Evolutionary conservation across 2,888 invertebrate genomes (phyloP), one percentile per base, ranked within the genome.

Genomic region (Athrips mouffetella): DNA sequence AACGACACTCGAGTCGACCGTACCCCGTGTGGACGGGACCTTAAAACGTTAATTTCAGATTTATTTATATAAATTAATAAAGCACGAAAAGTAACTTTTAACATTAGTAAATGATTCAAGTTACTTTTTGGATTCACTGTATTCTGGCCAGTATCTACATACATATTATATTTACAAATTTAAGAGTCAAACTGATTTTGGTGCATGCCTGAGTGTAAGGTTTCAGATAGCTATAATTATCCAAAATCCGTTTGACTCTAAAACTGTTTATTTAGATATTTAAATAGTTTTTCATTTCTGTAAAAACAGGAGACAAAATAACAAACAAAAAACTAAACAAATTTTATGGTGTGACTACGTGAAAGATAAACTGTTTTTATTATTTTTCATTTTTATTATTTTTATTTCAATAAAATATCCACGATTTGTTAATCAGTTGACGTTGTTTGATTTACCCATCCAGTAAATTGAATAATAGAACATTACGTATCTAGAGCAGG

Each of bases 391-490:
- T 87, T 86, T 87, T 87, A 85, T 84, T 87, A 87, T 87, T 88
- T 86, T 88, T 87, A 87, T 88, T 87, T 86, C 88, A 88, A 86
- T 88, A 88, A 88, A n/a, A 88, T 88, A 88, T 88, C 88, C 88
- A 87, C 73, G 82, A 88, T 88, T 88, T 88, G 88, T 88, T 88
- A 88, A 87, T 80, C 70, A 80, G 57, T 7, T 47, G 52, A 30
- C 62, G 64, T 72, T 70, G 76, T 86, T 87, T 84, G 50, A 73
- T 76, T 85, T 74, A 11, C 15, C 31, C 35, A 25, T 10, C 27
- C n/a, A 10, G n/a, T n/a, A n/a, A n/a, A n/a, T n/a, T n/a, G n/a
- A n/a, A n/a, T n/a, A n/a, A n/a, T n/a, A n/a, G n/a, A n/a, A 8
- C 27, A 27, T 4, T 27, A 23, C 5, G 23, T 23, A 23, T 23